Evolutionary conservation across 2,797 vertebrate species (phyloP), one percentile per base, ranked within the genome.

Genomic region (Danionella dracula): DNA sequence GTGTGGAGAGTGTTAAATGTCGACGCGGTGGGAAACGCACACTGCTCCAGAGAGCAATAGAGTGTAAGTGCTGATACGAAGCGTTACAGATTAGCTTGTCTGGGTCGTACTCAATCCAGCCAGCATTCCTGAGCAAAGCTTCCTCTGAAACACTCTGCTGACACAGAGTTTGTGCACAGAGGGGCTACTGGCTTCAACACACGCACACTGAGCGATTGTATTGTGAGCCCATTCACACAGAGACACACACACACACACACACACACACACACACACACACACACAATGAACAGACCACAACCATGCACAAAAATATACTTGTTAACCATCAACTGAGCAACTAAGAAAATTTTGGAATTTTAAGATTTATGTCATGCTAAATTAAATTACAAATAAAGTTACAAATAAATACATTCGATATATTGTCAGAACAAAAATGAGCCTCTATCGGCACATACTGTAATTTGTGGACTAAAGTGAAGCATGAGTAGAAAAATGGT

Each of bases 111-210:
- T 60, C 48, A 20, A 54, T 19, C 70, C 64, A 34, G 40, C 68
- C 78, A 74, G 13, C 71, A 79, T 75, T 79, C 71, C 73, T 27
- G 42, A 61, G 15, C 68, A 77, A 76, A 76, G 48, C 81, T 83
- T 51, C 76, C 63, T 73, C 49, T 62, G 21, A 29, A 42, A 58
- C 17, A 31, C 60, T 68, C 44, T 75, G 73, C 79, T 76, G 79
- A 77, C 62, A 29, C 49, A 5, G 66, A 70, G 58, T 73, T 72
- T 58, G 72, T 49, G 46, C 76, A 27, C 23, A 10, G 46, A 50
- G 66, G 21, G 38, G 16, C 8, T 12, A 53, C 60, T 16, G 38
- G 48, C 7, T 19, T 32, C 42, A 16, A 6, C 23, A n/a, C n/a
- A 61, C 54, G 42, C 17, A 27, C 73, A 76, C 76, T 73, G 61